Evolutionary conservation across 2,797 vertebrate genomes (phyloP), one percentile per base, ranked within the genome.

Genomic region (Borostomias antarcticus): DNA sequence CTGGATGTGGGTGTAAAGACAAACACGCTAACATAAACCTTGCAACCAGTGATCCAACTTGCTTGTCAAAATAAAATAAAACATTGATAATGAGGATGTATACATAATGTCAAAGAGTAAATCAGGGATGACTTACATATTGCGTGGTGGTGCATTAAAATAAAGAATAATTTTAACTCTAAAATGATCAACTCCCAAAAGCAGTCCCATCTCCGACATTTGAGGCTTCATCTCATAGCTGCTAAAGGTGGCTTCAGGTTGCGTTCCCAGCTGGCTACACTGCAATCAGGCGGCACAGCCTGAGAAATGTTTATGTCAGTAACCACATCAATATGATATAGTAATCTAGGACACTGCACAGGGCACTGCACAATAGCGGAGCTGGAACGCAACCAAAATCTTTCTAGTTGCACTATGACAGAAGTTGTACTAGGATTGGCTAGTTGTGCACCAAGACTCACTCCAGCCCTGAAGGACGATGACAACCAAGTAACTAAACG

Each of bases 61-160:
- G 25, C 15, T 33, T 13, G 1, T 32, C n/a, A 37, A 30, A 10
- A 21, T 35, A 52, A 35, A 51, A 43, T 9, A 58, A 30, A 57
- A 58, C n/a, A 54, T 5, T 6, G 17, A 8, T 52, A 57, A 68
- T 9, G 69, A 8, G 30, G n/a, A 45, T 76, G 23, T 25, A 57
- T n/a, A 59, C n/a, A 19, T 47, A 63, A 60, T 66, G 43, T 19
- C 13, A 58, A 66, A 66, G 2, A 10, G 21, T 33, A 64, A 70
- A 77, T 70, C 35, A 67, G 21, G 48, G 19, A 56, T 66, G 73
- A 73, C 2, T 28, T 17, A 75, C 69, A 82, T 82, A 73, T 69
- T 52, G 19, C 50, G 61, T 71, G n/a, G 43, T 48, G 61, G 52
- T 67, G 66, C 48, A 64, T 75, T 69, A 29, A 52, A 35, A 68